Conservation (phyloP, 2,797 vertebrate species). For the Balearica regulorum region DNA sequence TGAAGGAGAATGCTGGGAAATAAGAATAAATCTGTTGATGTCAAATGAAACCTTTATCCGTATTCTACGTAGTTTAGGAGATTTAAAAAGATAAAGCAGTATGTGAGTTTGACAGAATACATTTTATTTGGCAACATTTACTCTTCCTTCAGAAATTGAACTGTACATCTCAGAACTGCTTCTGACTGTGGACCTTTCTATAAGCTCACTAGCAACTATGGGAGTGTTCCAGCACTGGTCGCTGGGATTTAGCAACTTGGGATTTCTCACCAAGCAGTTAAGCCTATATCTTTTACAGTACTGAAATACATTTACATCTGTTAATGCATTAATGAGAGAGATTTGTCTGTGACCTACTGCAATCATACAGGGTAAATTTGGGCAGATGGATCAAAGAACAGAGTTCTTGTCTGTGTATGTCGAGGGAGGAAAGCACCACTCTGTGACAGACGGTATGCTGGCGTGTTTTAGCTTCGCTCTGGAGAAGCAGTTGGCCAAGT, state of each 20-base stretch:
- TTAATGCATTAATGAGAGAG: neutral
- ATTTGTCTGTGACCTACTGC: conserved; percentile 31
- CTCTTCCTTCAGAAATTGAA: neutral
- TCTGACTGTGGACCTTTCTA: neutral
- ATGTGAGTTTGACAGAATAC: neutral
- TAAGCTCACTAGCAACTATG: neutral
- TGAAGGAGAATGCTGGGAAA: neutral
- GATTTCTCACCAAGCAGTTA: neutral
- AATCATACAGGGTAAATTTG: conserved; percentile 20
- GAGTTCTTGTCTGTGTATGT: neutral
- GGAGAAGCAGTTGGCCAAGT: neutral
- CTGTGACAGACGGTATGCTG: conserved; percentile 1
- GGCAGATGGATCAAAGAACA: neutral
- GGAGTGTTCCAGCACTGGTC: neutral
- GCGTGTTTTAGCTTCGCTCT: neutral
- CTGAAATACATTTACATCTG: neutral
- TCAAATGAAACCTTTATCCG: neutral
- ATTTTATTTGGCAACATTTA: neutral
- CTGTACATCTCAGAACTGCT: neutral
- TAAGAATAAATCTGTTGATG: neutral
- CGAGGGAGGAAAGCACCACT: neutral
- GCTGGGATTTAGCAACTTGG: neutral
- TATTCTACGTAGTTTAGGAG: accelerated
- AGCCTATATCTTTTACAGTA: neutral
- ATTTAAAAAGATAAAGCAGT: neutral